Evolutionary conservation across 2,888 invertebrate genomes (phyloP).

Genomic region (Limnephilus marmoratus): DNA sequence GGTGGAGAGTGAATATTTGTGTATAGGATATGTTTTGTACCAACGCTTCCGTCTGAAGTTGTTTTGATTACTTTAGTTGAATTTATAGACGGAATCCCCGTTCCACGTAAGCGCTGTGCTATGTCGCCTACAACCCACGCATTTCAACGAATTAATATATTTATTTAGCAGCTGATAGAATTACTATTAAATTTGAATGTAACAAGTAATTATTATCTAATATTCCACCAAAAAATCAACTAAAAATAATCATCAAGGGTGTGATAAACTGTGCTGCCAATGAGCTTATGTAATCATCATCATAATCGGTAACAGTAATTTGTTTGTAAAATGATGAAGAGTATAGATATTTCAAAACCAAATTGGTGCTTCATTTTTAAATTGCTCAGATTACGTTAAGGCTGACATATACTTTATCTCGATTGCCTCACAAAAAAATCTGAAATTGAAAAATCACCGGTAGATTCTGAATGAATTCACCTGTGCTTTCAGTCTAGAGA

Average conservation of each 20-base stretch:
- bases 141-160: background rate
- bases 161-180: background rate
- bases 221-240: background rate
- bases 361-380: too few species aligned
- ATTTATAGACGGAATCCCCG: background rate
- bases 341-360: too few species aligned
- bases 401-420: too few species aligned
- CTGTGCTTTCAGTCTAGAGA: background rate
- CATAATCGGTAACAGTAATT: too few species aligned
- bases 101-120: background rate
- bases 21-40: conserved; percentile 16
- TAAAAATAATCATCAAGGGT: background rate
- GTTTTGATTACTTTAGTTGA: background rate
- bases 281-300: too few species aligned
- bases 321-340: too few species aligned
- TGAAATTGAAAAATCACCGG: too few species aligned
- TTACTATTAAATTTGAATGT: background rate
- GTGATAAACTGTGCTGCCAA: too few species aligned
- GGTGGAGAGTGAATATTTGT: conserved; percentile 49
- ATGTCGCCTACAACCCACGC: background rate
- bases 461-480: too few species aligned
- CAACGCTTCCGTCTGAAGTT: conserved; percentile 47
- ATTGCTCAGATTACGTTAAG: too few species aligned
- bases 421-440: too few species aligned
- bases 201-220: background rate